A percentile compares a stretch with the other conserved stretches of the same genome.
These are phyloP conservation scores for Escarpia spicata DNA, from an alignment of 2,888 invertebrate genomes.

Conservation along the genomic window DNA sequence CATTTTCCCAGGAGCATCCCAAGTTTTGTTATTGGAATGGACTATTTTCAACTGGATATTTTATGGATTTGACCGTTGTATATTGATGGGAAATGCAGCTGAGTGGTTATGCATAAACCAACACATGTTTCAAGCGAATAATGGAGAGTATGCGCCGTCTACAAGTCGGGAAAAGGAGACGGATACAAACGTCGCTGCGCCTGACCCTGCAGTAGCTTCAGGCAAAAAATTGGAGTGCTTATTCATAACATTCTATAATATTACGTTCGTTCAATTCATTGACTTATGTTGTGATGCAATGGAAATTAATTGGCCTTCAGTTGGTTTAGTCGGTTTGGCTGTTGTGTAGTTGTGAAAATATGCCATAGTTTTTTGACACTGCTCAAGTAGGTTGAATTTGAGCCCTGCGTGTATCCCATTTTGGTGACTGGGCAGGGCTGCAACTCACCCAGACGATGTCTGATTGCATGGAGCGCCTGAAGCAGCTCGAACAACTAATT, in stretches of 20 bases:
- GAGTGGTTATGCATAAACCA: neutral
- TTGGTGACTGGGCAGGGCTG: constrained; percentile 16
- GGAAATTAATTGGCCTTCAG: constrained; percentile 7
- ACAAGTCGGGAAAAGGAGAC: constrained; percentile 13
- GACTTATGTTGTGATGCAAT: neutral
- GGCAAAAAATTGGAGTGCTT: neutral
- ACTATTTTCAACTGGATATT: constrained; percentile 16
- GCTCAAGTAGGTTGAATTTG: constrained; percentile 16
- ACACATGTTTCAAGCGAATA: neutral
- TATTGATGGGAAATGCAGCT: neutral
- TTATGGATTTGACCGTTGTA: constrained; percentile 9
- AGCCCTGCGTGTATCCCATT: neutral
- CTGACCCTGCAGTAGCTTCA: constrained; percentile 11
- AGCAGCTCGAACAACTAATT: constrained; percentile 86
- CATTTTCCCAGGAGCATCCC: constrained; percentile 7
- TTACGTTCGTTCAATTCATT: neutral
- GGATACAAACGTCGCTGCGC: constrained; percentile 16
- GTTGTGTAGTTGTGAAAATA: neutral
- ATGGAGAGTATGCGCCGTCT: neutral
- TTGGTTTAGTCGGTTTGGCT: constrained; percentile 2
- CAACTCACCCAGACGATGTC: neutral
- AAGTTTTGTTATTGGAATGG: constrained; percentile 16
- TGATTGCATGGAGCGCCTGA: constrained; percentile 77
- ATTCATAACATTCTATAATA: neutral
- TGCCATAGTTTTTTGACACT: neutral